Evolutionary conservation across 1,140 invertebrate species (phyloP), one percentile per base, ranked within the genome.

Genomic region (Heliconius eleuchia): DNA sequence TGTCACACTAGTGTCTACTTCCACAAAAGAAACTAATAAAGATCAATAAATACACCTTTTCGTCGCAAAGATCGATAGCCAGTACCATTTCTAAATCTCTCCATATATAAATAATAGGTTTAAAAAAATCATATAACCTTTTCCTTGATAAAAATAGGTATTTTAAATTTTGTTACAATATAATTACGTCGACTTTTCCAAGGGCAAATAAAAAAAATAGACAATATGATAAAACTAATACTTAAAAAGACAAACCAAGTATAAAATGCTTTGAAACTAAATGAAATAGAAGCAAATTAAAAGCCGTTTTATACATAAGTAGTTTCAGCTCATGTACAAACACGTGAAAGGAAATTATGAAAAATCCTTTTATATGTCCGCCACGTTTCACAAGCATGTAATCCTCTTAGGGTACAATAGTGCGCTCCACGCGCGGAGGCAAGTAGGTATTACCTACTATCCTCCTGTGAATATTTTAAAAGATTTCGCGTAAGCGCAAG

Each of bases 321-420:
- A 76, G 37, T 76, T 73, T 73, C 13, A 57, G 76, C 55, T 39
- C 42, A 30, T 46, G 71, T 55, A 73, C 23, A 30, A 30, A 60
- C 71, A 78, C 76, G 76, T 78, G 76, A 73, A 73, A 23, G 27
- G 37, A 42, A 73, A 78, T 73, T 72, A 73, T 78, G 76, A 78
- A 78, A 78, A 78, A 78, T 78, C 76, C 76, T 78, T 78, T 78
- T 78, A 78, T 73, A 78, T 60, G 71, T 73, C 66, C 74, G 60
- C 74, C 74, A 76, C 74, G 74, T 76, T 76, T 71, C 60, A 76
- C 23, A 18, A 52, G n/a, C 39, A 30, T 50, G 73, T 79, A 79
- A 79, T 79, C 78, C 78, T 79, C 78, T 79, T 79, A 79, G 60
- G 57, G 23, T 39, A 74, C 78, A 79, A 79, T 74, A 55, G 73